Conservation (phyloP, 2,797 vertebrate genomes). For the Spinus pinus region DNA sequence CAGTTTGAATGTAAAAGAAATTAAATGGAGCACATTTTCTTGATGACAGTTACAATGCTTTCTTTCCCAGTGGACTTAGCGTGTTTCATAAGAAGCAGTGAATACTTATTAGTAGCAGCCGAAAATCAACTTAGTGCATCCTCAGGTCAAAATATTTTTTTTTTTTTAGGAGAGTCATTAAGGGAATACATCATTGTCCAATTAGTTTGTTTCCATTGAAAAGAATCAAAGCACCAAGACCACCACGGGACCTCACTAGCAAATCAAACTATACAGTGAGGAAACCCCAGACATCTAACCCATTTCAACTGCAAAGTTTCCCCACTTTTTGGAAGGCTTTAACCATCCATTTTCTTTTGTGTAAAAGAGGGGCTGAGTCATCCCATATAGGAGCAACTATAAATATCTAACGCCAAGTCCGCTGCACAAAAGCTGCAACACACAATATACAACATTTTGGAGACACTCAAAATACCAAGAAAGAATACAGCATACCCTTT, state of each 20-base stretch:
- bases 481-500: background rate
- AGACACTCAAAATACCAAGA: background rate
- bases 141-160: background rate
- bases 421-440: background rate
- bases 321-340: slow-evolving; percentile 28
- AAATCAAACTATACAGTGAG: background rate
- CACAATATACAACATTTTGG: background rate
- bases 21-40: background rate
- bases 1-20: background rate
- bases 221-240: background rate
- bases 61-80: background rate
- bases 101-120: background rate
- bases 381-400: background rate
- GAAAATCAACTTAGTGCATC: background rate
- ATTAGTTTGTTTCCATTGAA: background rate
- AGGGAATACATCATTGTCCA: background rate
- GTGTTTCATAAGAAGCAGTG: background rate
- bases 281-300: background rate
- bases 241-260: background rate
- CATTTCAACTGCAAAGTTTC: background rate
- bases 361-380: slow-evolving; percentile 7
- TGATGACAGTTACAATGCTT: background rate
- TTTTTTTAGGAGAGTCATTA: background rate
- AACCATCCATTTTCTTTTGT: background rate
- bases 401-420: background rate